phyloP scores from a whole-genome alignment of 2,113 vertebrate species.

The Neomonachus schauinslandi region DNA sequence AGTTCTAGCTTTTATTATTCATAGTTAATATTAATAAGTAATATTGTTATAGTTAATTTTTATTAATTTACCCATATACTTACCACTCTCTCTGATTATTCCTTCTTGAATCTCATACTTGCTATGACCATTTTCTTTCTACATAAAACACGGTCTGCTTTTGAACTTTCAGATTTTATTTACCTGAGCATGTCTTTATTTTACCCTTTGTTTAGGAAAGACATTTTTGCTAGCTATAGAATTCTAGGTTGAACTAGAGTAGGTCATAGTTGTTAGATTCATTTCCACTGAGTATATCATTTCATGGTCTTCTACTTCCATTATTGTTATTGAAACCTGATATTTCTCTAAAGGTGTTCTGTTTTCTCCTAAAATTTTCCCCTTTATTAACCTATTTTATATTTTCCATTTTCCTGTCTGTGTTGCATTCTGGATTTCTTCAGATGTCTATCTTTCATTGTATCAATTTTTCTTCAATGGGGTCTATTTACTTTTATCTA shows the following conservation, averaged over 20 bases:
- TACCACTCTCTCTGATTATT: neutral
- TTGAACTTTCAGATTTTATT: constrained; percentile 5
- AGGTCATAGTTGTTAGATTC: constrained; percentile 6
- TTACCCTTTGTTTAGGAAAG: neutral
- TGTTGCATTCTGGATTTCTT: constrained; percentile 20
- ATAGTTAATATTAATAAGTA: neutral
- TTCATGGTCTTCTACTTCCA: neutral
- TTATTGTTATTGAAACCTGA: neutral
- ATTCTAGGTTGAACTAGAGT: neutral
- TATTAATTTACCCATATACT: neutral
- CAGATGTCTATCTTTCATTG: neutral
- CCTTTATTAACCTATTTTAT: neutral
- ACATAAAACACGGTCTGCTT: neutral
- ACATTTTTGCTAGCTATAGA: neutral
- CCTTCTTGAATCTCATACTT: neutral
- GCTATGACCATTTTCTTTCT: neutral
- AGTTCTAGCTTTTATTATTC: neutral
- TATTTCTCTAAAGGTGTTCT: neutral
- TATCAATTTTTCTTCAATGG: constrained; percentile 23
- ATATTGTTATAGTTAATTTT: constrained; percentile 19
- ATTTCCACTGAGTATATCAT: neutral
- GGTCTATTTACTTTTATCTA: neutral
- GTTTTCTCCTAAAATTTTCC: neutral
- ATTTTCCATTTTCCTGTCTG: constrained; percentile 3
- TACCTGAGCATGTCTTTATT: constrained; percentile 8